Base-by-base conservation (phyloP, 2,113 vertebrate genomes). In the Colaptes auratus region DNA sequence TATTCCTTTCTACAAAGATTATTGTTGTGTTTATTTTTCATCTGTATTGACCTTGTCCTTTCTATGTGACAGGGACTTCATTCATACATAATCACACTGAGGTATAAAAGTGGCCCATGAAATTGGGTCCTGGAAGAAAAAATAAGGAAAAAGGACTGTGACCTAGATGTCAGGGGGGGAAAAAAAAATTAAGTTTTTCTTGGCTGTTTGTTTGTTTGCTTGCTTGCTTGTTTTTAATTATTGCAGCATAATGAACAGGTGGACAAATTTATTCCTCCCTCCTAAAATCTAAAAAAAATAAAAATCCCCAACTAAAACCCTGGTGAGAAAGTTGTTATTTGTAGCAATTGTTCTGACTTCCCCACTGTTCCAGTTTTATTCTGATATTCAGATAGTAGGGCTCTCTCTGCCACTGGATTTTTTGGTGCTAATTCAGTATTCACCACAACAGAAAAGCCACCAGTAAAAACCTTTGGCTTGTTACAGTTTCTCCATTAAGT, bases 1-100 rank as follows among this genome's bases (percentile, higher is more conserved):
- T 79, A 65, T 95, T 92, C 81, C 59, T 91, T 90, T 95, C 79
- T 94, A 85, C 88, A 93, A 93, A 89, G 80, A 86, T 95, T 79
- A 84, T 70, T 90, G 69, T 87, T 88, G 64, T 91, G 87, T 88
- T 91, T 75, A 72, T 92, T 96, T 96, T 90, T 88, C 63, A 21
- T 76, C 35, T 78, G 70, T 24, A 50, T 76, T 96, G 96, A 96
- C 91, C 92, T 95, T 86, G 81, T 52, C 79, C 79, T 94, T 91
- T 89, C 66, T 71, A 58, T 69, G 87, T 75, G 88, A 80, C 30
- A 80, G 76, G 64, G 56, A 78, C 44, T 96, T 89, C 92, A 83
- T 95, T 96, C 88, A 88, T 72, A 59, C 60, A 78, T 91, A 90
- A 78, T 93, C 56, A 69, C 70, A 85, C 27, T 30, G 52, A 85